Conservation (phyloP, 23 tunicate species). For the Trididemnum miniatum region DNA sequence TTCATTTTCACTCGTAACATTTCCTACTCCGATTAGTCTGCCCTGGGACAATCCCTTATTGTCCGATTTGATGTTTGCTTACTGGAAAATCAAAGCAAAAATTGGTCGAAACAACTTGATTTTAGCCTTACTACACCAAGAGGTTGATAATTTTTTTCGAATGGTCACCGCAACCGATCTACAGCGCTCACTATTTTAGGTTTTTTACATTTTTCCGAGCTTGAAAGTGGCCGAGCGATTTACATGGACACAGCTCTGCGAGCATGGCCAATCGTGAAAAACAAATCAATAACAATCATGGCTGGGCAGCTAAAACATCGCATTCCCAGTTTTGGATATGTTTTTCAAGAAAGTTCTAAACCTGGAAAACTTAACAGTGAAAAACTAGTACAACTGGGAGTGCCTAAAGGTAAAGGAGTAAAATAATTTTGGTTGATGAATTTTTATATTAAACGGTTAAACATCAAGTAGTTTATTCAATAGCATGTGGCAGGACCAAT, state of each 20-base stretch:
- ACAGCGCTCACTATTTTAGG: too few species aligned
- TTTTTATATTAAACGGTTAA: too few species aligned
- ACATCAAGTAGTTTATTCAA: too few species aligned
- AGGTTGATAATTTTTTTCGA: too few species aligned
- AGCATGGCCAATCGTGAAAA: conserved; percentile 55
- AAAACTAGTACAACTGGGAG: conserved; percentile 66
- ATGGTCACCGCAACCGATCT: too few species aligned
- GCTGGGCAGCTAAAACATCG: conserved; percentile 84
- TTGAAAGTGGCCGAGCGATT: conserved; percentile 65
- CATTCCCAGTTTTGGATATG: conserved; percentile 89
- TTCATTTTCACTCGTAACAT: too few species aligned
- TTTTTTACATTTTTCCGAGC: conserved; percentile 58
- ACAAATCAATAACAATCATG: conserved; percentile 36
- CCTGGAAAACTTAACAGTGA: conserved; percentile 72
- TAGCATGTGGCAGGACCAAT: conserved; percentile 46
- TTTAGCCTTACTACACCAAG: too few species aligned
- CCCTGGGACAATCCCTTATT: too few species aligned
- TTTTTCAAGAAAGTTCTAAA: conserved; percentile 61
- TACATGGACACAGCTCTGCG: conserved; percentile 40
- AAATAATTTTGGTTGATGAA: not conserved
- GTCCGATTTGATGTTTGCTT: too few species aligned
- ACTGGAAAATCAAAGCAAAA: too few species aligned
- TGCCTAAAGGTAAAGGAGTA: conserved; percentile 56
- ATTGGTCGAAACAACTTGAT: too few species aligned
- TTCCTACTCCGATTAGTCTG: too few species aligned